Conservation (phyloP, 1,140 invertebrate genomes). For the Nylanderia fulva region DNA sequence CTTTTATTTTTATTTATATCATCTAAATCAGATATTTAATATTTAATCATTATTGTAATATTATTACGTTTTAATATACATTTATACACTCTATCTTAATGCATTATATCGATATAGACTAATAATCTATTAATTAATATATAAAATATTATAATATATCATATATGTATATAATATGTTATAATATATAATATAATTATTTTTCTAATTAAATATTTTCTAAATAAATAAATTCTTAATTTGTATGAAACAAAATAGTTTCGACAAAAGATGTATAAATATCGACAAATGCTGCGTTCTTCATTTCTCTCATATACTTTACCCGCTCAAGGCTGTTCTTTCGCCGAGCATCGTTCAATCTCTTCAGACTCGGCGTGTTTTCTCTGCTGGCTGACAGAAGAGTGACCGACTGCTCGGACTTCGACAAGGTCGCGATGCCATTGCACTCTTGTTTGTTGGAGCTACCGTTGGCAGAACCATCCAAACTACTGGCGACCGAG, state of each 20-base stretch:
- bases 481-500: conserved; percentile 77
- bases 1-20: not conserved
- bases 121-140: not conserved
- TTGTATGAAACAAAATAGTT: not conserved
- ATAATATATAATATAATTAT: no score
- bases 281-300: not conserved
- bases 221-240: not conserved
- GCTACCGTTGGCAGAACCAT: conserved; percentile 75
- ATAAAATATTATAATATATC: no score
- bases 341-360: conserved; percentile 77
- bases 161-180: no score
- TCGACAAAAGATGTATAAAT: not conserved
- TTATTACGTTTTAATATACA: not conserved
- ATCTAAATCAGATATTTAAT: not conserved
- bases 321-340: conserved; percentile 77
- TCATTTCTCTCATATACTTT: conserved; percentile 64
- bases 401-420: conserved; percentile 75
- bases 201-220: not conserved
- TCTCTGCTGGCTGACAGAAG: conserved; percentile 78
- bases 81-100: not conserved
- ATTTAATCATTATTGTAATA: not conserved
- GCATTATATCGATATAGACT: not conserved
- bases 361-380: conserved; percentile 83
- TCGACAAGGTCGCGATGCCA: conserved; percentile 75
- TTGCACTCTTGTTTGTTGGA: conserved; percentile 71